Evolutionary conservation across 2,888 invertebrate genomes (phyloP).

Genomic region (Elegia similella): DNA sequence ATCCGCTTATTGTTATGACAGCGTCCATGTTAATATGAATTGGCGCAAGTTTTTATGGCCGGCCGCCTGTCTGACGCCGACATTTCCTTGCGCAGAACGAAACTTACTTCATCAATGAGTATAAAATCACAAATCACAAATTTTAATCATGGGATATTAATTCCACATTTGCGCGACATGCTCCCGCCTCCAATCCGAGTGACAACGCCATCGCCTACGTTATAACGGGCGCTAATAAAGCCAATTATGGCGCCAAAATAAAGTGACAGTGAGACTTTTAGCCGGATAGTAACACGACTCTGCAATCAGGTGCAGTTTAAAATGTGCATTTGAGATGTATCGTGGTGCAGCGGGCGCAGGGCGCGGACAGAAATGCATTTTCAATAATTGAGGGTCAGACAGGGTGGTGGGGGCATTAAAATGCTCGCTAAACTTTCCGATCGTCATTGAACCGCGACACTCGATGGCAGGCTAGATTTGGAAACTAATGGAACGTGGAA

Average conservation of each 20-base stretch:
- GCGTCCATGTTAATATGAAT: too few species aligned
- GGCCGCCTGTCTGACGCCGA: too few species aligned
- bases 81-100: too few species aligned
- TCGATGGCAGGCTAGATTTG: constrained; percentile 33
- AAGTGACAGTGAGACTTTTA: constrained; percentile 72
- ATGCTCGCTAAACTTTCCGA: constrained; percentile 71
- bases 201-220: constrained; percentile 18
- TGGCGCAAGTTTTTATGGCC: too few species aligned
- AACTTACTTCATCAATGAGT: background rate
- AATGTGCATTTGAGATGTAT: constrained; percentile 80
- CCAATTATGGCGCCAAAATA: constrained; percentile 56
- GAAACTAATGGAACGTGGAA: constrained; percentile 35
- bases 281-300: constrained; percentile 70
- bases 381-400: constrained; percentile 82
- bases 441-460: constrained; percentile 48
- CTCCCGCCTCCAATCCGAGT: background rate
- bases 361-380: constrained; percentile 78
- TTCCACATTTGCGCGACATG: background rate
- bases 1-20: too few species aligned
- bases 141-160: background rate
- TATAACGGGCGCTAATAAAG: constrained; percentile 48
- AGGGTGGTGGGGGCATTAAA: constrained; percentile 72
- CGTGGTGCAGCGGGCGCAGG: constrained; percentile 55
- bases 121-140: background rate
- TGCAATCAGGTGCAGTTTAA: constrained; percentile 80